Conservation (phyloP, 1,140 invertebrate genomes). For the Camponotus pennsylvanicus region DNA sequence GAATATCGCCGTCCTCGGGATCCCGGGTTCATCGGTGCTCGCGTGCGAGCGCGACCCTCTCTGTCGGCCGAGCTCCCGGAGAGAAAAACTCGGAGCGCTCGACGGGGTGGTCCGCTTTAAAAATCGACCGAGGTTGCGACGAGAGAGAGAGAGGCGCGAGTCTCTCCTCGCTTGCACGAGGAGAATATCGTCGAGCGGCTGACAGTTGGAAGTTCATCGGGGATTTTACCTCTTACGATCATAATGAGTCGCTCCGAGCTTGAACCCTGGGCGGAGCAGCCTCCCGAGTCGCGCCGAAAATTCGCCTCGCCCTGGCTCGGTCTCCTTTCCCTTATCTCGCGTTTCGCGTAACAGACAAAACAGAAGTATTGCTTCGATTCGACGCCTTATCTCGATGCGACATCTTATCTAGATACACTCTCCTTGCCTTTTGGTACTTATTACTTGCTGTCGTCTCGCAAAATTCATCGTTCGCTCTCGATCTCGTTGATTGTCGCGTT, state of each 20-base stretch:
- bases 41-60: neutral
- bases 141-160: neutral
- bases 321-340: neutral
- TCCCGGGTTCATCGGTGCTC: neutral
- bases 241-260: neutral
- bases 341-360: neutral
- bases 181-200: neutral
- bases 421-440: too few relatives aligned
- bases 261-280: neutral
- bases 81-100: too few relatives aligned
- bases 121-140: constrained; percentile 11
- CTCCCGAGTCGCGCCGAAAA: constrained; percentile 12
- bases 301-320: neutral
- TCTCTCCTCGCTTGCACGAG: neutral
- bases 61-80: too few relatives aligned
- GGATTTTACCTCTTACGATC: neutral
- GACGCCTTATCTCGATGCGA: neutral
- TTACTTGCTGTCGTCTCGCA: too few relatives aligned
- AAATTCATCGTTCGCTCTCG: too few relatives aligned
- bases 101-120: constrained; percentile 3
- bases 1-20: neutral
- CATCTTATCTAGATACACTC: too few relatives aligned
- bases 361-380: neutral
- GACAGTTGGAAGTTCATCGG: neutral
- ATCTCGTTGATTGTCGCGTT: too few relatives aligned